Base-by-base conservation (phyloP, 1,140 invertebrate species). In the Stegodyphus dumicola region DNA sequence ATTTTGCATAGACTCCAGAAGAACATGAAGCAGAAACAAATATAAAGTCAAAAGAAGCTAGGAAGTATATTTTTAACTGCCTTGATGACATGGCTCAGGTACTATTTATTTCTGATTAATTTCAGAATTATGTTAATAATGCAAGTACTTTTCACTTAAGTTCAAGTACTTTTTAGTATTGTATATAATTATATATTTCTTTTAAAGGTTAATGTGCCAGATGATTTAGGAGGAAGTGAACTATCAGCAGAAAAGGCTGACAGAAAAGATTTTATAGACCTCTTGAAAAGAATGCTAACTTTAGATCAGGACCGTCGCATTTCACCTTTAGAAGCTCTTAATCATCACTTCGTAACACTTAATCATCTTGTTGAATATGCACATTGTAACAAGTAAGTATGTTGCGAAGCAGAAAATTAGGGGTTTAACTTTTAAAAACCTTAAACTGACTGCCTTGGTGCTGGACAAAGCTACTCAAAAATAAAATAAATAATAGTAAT, bases 61-160 rank as follows among this genome's bases (percentile, higher is more conserved):
- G 99, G 89, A 99, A 99, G 91, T 99, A 99, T 91, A 99, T 99
- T 88, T 99, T 99, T 92, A 99, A 99, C 91, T 99, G 97, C 91
- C 92, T 99, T 71, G 99, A 99, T 90, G 99, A 99, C 91, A 99
- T 99, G 91, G 97, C 96, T 86, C 97, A 94, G 88, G 91, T 92
- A 86, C 88, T 74, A 6, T 33, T 33, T 33, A 33, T 33, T n/a
- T n/a, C n/a, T n/a, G n/a, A n/a, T 33, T 1, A 33, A 74, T 83
- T 80, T 74, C 49, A 65, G 11, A 18, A 65, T 51, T 60, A 56
- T 78, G 52, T 53, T 76, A 11, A 49, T 17, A 13, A 17, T 4
- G 1, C 3, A 33, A 33, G 33, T 33, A 33, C 33, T 33, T 33
- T 33, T 33, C 33, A 33, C 1, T 33, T 1, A 3, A 33, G 1